These are phyloP conservation scores for Ladona fulva DNA, from an alignment of 1,140 invertebrate genomes.

Conservation along the genomic window DNA sequence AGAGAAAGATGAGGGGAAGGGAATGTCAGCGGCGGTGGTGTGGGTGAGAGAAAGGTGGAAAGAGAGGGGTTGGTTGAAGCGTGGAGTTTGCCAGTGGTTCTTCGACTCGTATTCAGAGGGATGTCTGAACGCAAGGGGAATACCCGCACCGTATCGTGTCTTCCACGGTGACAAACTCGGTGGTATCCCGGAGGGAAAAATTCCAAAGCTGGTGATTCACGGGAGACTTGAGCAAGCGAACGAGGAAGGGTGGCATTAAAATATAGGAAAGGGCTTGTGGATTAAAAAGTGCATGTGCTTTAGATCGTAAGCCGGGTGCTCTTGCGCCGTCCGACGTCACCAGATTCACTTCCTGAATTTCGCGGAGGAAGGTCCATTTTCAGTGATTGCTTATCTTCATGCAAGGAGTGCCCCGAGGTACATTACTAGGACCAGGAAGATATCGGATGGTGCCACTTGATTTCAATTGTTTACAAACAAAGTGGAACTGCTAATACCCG, in stretches of 20 bases:
- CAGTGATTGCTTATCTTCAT: too few species aligned
- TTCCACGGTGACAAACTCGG: neutral
- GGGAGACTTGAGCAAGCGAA: neutral
- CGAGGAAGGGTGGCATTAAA: neutral
- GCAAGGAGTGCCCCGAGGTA: too few species aligned
- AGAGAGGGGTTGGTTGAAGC: neutral
- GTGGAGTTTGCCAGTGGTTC: neutral
- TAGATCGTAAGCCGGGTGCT: too few species aligned
- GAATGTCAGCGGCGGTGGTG: neutral
- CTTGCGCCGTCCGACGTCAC: too few species aligned
- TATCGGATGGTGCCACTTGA: too few species aligned
- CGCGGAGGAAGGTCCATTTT: too few species aligned
- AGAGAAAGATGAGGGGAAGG: neutral
- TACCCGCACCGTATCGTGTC: neutral
- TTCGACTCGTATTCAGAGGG: neutral
- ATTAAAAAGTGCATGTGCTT: neutral
- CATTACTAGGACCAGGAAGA: too few species aligned
- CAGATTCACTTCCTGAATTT: too few species aligned
- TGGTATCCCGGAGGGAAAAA: too few species aligned
- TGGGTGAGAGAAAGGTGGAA: neutral
- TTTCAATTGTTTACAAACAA: too few species aligned
- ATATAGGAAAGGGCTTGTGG: neutral
- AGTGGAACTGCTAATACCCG: too few species aligned
- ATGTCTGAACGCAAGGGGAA: neutral
- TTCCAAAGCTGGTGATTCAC: neutral